A percentile compares a stretch with the other conserved stretches of the same genome.
Conservation (phyloP, 2,888 invertebrate species). For the Beris morrisii region DNA sequence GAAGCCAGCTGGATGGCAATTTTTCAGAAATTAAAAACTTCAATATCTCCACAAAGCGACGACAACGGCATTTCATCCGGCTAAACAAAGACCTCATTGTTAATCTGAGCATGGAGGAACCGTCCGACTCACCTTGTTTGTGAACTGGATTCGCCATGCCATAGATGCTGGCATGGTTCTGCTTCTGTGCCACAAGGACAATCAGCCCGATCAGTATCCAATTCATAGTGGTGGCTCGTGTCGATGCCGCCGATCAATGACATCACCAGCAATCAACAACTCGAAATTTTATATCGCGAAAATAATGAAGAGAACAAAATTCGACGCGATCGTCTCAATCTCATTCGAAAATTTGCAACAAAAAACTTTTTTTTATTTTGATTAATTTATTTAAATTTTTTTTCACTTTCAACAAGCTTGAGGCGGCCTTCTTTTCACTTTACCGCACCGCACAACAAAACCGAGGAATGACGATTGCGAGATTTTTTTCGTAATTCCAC, state of each 20-base stretch:
- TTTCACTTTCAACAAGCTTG: no score
- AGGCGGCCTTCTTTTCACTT: no score
- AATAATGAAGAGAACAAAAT: neutral
- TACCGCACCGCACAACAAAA: no score
- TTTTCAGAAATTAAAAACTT: no score
- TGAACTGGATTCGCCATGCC: constrained; percentile 54
- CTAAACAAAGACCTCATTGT: no score
- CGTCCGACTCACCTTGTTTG: constrained; percentile 48
- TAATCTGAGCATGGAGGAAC: no score
- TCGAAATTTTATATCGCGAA: neutral
- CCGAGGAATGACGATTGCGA: no score
- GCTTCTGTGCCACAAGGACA: constrained; percentile 52
- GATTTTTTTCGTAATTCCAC: no score
- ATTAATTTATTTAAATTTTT: no score
- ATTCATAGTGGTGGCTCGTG: constrained; percentile 47
- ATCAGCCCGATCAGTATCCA: constrained; percentile 54
- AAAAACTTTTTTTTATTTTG: neutral
- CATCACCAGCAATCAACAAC: constrained; percentile 25
- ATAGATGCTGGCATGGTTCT: constrained; percentile 44
- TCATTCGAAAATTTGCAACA: neutral
- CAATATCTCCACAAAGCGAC: no score
- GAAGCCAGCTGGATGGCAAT: no score
- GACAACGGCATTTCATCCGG: no score
- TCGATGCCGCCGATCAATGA: constrained; percentile 25
- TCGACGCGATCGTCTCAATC: neutral